Base-by-base conservation (phyloP, 2,113 vertebrate species). In the Galeopterus variegatus region DNA sequence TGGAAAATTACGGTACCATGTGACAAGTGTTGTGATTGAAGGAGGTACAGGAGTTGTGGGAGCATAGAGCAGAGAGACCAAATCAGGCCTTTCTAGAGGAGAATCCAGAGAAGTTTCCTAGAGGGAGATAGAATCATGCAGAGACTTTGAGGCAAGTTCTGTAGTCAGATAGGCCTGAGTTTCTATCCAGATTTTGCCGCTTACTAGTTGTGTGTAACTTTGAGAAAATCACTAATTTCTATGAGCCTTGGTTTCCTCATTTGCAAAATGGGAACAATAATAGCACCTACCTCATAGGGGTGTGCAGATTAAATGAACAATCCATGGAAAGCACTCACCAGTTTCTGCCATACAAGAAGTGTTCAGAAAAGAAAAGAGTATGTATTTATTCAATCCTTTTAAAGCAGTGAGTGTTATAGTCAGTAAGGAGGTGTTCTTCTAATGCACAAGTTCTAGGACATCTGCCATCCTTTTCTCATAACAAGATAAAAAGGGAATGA, bases 251-350 rank as follows among this genome's bases (percentile, higher is more conserved):
- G 6, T 81, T 88, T 69, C 50, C 18, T 92, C 52, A 72, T 92
- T 76, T 72, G 36, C 65, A 80, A 93, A 95, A 62, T 60, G 50
- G n/a, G 13, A 92, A 77, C 11, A 70, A 62, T 82, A 54, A 93
- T 19, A 64, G 15, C n/a, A 91, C 28, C 31, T 76, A 76, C 8
- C 33, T 41, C 9, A 36, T 23, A 45, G 69, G 33, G 13, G 24
- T 58, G 28, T 58, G 41, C 31, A 21, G 36, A 91, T 60, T 92
- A 81, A 93, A 65, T 41, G 52, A 95, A 67, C 56, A 93, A 14
- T 45, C 31, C 48, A 26, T 41, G 12, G 69, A 81, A 89, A 85
- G 65, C 13, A 62, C 36, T 92, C 18, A 60, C 41, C 28, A 23
- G 4, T 21, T 67, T 82, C 11, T 62, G 15, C 75, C 75, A 80